Evolutionary conservation across 1,140 invertebrate species (phyloP), one percentile per base, ranked within the genome.

Genomic region (Apis dorsata): DNA sequence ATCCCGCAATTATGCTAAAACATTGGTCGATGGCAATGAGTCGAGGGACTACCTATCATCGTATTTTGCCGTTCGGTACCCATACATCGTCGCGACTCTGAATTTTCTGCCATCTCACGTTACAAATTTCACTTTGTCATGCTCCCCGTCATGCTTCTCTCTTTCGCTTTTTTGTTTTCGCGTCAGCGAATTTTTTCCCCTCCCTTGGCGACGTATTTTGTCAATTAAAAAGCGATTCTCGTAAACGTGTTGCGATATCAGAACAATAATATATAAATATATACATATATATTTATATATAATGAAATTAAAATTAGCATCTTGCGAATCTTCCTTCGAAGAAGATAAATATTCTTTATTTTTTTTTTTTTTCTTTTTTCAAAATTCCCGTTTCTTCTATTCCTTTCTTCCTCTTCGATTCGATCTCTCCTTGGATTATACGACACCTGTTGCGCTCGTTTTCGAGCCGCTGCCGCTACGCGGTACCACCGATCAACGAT

Each of bases 1-100:
- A 85, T 83, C 69, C 68, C 44, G 85, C 81, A 87, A 89, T 87
- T 87, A 89, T 72, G 87, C 83, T 77, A 89, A 85, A 87, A 78
- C 85, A 72, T 84, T 55, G 74, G 34, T 44, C 34, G 79, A 53
- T 15, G 53, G 62, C 75, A 34, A 21, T 19, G 13, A 68, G 53
- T 19, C 21, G 65, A 51, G 34, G 55, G 28, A 69, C 75, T 79
- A 84, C 82, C 59, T 79, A 75, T 81, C 72, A 24, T 60, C 82
- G 28, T 53, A 69, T 79, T 63, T 85, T 65, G 69, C 60, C 34
- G 49, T 62, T 59, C 70, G 34, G 34, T 7, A 44, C 34, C 63
- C 19, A 28, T 66, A 63, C 69, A 44, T 10, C 11, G 17, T 59
- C 24, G 76, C 13, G n/a, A n/a, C 57, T 60, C 51, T 34, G 21